These are phyloP conservation scores for Drymonia ruficornis DNA, from an alignment of 2,888 invertebrate genomes.

Conservation along the genomic window DNA sequence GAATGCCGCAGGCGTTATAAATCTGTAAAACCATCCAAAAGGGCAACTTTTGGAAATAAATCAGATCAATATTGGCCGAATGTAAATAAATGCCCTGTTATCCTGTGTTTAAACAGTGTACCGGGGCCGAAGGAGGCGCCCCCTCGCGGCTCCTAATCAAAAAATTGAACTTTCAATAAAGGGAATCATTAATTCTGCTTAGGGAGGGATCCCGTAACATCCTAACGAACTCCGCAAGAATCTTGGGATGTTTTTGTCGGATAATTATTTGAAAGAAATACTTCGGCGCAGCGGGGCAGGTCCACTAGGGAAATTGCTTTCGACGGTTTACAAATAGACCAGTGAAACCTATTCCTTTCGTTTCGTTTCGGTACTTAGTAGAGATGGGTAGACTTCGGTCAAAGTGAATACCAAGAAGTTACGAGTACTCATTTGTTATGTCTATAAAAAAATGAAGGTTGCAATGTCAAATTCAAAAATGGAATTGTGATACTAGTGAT, in stretches of 20 bases:
- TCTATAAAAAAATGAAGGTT: no score
- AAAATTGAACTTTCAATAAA: constrained; percentile 90
- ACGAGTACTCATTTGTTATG: no score
- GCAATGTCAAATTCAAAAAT: no score
- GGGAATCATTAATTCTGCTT: constrained; percentile 88
- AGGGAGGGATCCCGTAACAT: constrained; percentile 63
- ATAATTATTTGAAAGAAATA: constrained; percentile 62
- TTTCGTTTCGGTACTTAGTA: neutral
- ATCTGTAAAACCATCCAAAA: constrained; percentile 17
- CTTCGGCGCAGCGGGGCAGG: constrained; percentile 51
- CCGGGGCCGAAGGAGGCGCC: constrained; percentile 46
- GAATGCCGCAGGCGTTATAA: constrained; percentile 6
- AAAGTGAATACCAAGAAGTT: no score
- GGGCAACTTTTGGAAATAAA: constrained; percentile 56
- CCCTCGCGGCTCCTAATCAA: constrained; percentile 84
- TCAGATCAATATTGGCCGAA: constrained; percentile 77
- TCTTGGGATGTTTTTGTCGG: constrained; percentile 78
- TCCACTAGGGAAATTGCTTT: constrained; percentile 62
- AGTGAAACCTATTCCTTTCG: constrained; percentile 1
- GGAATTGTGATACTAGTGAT: no score
- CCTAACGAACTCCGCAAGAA: constrained; percentile 78
- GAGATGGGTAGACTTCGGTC: no score
- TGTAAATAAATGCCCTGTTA: constrained; percentile 80
- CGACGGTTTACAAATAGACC: constrained; percentile 41
- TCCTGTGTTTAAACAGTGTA: constrained; percentile 79